Evolutionary conservation across 1,140 invertebrate species (phyloP).

Genomic region (Schmidtea mediterranea): DNA sequence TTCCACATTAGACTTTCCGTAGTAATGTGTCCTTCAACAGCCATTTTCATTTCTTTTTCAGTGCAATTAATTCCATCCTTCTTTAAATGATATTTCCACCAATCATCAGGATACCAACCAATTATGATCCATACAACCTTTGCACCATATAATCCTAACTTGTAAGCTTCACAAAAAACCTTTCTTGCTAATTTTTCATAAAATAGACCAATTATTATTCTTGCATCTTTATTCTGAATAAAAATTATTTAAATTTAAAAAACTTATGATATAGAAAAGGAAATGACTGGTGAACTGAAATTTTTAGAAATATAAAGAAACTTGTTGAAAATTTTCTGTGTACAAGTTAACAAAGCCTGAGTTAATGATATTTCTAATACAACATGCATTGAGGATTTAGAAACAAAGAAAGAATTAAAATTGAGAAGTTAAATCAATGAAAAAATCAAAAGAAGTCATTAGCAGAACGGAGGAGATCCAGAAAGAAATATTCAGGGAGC

Average conservation of each 20-base stretch:
- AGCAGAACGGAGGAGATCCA: too few relatives aligned
- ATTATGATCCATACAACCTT: conserved; percentile 98
- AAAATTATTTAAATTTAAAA: conserved; percentile 6
- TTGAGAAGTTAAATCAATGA: too few relatives aligned
- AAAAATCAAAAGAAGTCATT: too few relatives aligned
- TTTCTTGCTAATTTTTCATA: conserved; percentile 78
- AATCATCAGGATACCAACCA: conserved; percentile 97
- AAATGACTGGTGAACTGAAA: too few relatives aligned
- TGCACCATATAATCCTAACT: conserved; percentile 62
- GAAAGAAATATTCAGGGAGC: too few relatives aligned
- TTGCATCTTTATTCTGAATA: conserved; percentile 49
- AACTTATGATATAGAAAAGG: too few relatives aligned
- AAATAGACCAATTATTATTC: conserved; percentile 88
- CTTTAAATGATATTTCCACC: conserved; percentile 60
- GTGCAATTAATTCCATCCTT: conserved; percentile 62
- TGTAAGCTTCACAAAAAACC: conserved; percentile 57
- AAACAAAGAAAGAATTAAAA: too few relatives aligned
- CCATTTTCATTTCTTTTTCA: conserved; percentile 56
- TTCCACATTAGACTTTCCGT: conserved; percentile 1
- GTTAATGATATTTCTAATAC: too few relatives aligned
- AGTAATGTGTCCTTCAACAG: conserved; percentile 57
- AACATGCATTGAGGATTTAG: too few relatives aligned
- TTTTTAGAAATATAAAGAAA: too few relatives aligned
- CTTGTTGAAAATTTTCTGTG: too few relatives aligned
- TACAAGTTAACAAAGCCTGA: too few relatives aligned